Base-by-base conservation (phyloP, 2,113 vertebrate genomes). In the Corythaixoides concolor region DNA sequence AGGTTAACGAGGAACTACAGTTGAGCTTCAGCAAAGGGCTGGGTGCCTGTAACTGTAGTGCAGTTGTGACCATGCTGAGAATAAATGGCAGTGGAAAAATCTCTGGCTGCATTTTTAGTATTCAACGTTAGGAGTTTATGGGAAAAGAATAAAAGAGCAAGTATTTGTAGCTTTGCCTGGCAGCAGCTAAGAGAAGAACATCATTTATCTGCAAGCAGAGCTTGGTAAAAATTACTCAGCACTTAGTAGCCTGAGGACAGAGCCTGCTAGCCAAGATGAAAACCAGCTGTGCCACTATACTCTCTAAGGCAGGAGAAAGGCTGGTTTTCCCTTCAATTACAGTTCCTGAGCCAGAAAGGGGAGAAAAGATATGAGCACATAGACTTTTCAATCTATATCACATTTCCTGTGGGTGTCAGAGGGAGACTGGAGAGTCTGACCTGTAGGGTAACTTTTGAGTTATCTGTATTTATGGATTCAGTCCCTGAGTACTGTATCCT, bases 181-280 rank as follows among this genome's bases (percentile, higher is more conserved):
- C 92, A 94, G 92, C 97, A 85, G 88, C 96, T 92, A 75, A 97
- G 83, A 93, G 92, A 52, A 93, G 92, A 90, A 92, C 90, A 96
- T 96, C 77, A 96, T 96, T 97, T 97, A 95, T 95, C 94, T 96
- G 91, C 86, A 89, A 95, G 79, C 74, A 91, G 96, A 93, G 92
- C 94, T 97, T 89, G 94, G 97, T 95, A 95, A 87, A 94, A 96
- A 95, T 92, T 96, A 96, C 89, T 97, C 91, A 96, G 95, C 95
- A 94, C 95, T 96, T 89, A 52, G 94, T 95, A 96, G 95, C 96
- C 96, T 87, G 94, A 96, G 97, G 95, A 92, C 66, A 96, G 90
- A 96, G 94, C 84, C 77, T 97, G 90, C 92, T 97, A 27, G 86
- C 90, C 96, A 85, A 86, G 92, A 97, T 97, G 95, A 87, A 95